Evolutionary conservation across 2,797 vertebrate genomes (phyloP), one percentile per base, ranked within the genome.

Genomic region (Pangasius krempfi): DNA sequence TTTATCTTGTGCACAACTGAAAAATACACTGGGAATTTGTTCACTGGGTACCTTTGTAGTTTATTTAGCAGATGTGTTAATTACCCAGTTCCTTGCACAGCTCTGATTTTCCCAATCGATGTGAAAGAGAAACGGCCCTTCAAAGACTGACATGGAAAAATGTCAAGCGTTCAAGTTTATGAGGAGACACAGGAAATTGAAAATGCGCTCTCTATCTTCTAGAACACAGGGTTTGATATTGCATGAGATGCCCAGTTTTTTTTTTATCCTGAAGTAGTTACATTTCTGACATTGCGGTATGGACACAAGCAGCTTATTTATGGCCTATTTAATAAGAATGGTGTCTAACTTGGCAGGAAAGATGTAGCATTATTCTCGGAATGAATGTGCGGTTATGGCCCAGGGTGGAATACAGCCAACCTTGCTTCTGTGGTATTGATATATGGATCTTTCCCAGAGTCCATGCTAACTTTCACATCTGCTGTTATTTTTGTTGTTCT

Each of bases 241-340:
- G 91, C 78, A 89, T 92, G 89, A 91, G 87, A 88, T 88, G 92
- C 90, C 58, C 86, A 90, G 92, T 79, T 33, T 33, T 79, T 33
- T 79, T 52, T 5, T 90, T 84, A 89, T 84, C 92, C 91, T 90
- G 93, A 95, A 94, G 93, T 93, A 95, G 94, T 95, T 94, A 94
- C 92, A 94, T 92, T 92, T 92, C 92, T 88, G 86, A 50, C 87
- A 88, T 58, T 88, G 88, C 72, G 84, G 87, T 87, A 92, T 92
- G 93, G 93, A 93, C 90, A 92, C 92, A 82, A 86, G 88, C 87
- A 89, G 56, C 47, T 82, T 92, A 93, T 92, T 87, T 79, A 91
- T 89, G 90, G 76, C 84, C 93, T 87, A 64, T 89, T 93, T 88
- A 82, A 89, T 75, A 87, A 91, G 87, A 93, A 92, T 40, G 76